Evolutionary conservation across 2,797 vertebrate genomes (phyloP), one percentile per base, ranked within the genome.

Genomic region (Basileuterus tristriatus): DNA sequence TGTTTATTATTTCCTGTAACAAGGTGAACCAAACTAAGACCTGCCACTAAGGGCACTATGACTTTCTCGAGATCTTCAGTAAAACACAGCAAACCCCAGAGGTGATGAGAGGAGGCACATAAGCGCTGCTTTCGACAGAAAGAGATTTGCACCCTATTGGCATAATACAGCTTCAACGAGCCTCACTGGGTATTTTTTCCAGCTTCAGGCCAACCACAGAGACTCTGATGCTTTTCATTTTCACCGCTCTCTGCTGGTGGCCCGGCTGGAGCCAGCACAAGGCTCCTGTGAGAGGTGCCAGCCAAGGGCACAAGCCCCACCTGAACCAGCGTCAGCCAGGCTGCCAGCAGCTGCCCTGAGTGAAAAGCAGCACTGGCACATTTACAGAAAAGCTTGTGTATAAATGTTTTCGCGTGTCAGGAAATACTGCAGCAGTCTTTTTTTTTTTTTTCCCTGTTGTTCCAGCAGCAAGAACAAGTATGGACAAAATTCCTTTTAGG

Each of bases 381-480:
- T 32, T 74, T 43, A 72, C 59, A 91, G 47, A 56, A 24, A 53
- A 70, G 24, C 32, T 29, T 11, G 7, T 23, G 17, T 36, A 24
- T 36, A 81, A 88, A 85, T 26, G 23, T 72, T 83, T 68, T 83
- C 22, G 58, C 13, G 4, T 84, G 89, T 53, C 80, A 74, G 74
- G 64, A 93, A 88, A 70, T 14, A 60, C 4, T 91, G 59, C 36
- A 59, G 34, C 27, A 44, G 20, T 37, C 9, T 15, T 41, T 22
- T 27, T 47, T 21, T 29, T 67, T 21, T 29, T 67, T 69, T 43
- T 6, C 30, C 26, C 16, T 16, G 15, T 92, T 94, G 34, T 69
- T 90, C 70, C 90, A 72, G 64, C 86, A 60, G 46, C 43, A 58
- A 44, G 62, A 95, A 94, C 94, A 84, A 84, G 74, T 84, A 90